Base-by-base conservation (phyloP, 2,113 vertebrate genomes). In the Lophochroa leadbeateri region DNA sequence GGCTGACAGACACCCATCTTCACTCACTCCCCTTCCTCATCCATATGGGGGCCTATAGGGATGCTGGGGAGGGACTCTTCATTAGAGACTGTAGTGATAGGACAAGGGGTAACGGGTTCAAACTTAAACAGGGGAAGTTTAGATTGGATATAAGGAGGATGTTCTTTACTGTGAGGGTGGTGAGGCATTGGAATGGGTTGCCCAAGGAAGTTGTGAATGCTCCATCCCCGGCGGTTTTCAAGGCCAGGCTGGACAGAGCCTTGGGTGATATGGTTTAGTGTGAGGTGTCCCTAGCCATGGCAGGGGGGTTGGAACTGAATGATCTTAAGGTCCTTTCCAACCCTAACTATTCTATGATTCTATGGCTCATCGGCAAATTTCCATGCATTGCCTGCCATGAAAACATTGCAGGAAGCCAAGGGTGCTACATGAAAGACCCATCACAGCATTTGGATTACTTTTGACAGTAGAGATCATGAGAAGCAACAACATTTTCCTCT, bases 401-500 rank as follows among this genome's bases (percentile, higher is more conserved):
- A 90, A 90, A 64, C 46, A 60, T 12, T 86, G 52, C 72, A 88
- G 65, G 24, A 86, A 92, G 64, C 39, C 55, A 63, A 74, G 50
- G 44, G 68, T 57, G 65, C 68, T 43, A 37, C 3, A 4, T 53
- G 60, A 85, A 92, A 92, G 68, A 24, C 46, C 67, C 85, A 74
- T 80, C 75, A 72, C 17, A 90, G 75, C 52, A 49, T 43, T 86
- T 93, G 64, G 71, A 74, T 37, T 93, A 41, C 57, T 91, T 89
- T 90, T 71, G 74, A 79, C 61, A 46, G 61, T 4, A 61, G 14
- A 78, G 69, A 63, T 91, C 77, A 84, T 70, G 37, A 8, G 41
- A 92, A 70, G 92, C 74, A 92, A 86, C 64, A 78, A n/a, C 88
- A 72, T 86, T 95, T 91, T 57, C 74, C n/a, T 91, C 80, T 94